phyloP scores from a whole-genome alignment of 2,888 invertebrate species.

The Eilema griseolum region DNA sequence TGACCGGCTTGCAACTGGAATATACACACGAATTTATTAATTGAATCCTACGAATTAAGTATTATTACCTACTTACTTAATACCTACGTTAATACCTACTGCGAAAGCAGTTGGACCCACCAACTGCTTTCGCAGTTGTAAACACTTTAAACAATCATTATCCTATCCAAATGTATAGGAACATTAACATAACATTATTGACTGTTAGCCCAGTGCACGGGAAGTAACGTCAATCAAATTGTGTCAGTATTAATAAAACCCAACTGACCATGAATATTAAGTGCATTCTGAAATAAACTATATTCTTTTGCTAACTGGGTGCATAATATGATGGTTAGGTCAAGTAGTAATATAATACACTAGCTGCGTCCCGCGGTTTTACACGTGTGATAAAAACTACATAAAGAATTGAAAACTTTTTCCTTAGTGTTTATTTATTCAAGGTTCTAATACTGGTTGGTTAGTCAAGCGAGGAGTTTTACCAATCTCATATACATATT shows the following conservation, averaged over 20 bases:
- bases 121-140: too few relatives aligned
- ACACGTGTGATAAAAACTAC: not conserved
- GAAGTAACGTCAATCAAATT: slow-evolving; percentile 20
- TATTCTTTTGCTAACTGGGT: not conserved
- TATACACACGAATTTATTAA: not conserved
- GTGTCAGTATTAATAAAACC: slow-evolving; percentile 16
- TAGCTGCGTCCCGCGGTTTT: not conserved
- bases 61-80: too few relatives aligned
- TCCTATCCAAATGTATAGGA: not conserved
- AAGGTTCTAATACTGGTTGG: not conserved
- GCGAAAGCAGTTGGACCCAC: too few relatives aligned
- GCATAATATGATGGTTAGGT: not conserved
- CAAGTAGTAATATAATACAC: not conserved
- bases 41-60: not conserved
- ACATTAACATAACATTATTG: slow-evolving; percentile 3
- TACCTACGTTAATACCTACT: not conserved
- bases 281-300: slow-evolving; percentile 1
- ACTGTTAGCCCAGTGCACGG: slow-evolving; percentile 2
- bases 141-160: too few relatives aligned
- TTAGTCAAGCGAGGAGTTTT: slow-evolving; percentile 4
- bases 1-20: slow-evolving; percentile 92
- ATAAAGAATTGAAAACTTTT: not conserved
- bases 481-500: not conserved
- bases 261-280: not conserved
- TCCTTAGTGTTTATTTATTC: not conserved